A percentile compares a stretch with the other conserved stretches of the same genome.
Evolutionary conservation across 2,888 invertebrate genomes (phyloP).

Genomic region (Ptilodon capucinus): DNA sequence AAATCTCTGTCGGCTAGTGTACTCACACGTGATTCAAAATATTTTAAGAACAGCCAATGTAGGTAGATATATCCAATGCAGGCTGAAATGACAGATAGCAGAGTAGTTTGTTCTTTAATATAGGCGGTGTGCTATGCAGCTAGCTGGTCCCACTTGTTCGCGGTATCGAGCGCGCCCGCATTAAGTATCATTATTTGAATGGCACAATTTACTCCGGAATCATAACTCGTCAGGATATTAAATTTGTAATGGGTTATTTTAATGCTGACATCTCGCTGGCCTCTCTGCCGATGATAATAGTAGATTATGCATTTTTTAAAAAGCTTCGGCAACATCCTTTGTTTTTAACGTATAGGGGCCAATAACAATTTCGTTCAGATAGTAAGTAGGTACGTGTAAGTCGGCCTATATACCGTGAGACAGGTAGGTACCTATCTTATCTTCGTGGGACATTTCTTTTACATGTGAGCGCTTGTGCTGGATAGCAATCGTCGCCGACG

Average conservation of each 20-base stretch:
- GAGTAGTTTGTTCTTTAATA: too few species aligned
- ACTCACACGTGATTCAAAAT: conserved; percentile 10
- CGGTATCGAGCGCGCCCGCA: conserved; percentile 63
- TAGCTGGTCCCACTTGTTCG: too few species aligned
- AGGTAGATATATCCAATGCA: too few species aligned
- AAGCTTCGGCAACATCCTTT: conserved; percentile 3
- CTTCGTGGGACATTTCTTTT: conserved; percentile 28
- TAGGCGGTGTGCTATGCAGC: conserved; percentile 10
- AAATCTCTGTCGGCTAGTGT: conserved; percentile 20
- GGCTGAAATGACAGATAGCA: too few species aligned
- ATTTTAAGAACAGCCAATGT: too few species aligned
- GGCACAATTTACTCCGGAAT: conserved; percentile 73
- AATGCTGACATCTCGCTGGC: conserved; percentile 49
- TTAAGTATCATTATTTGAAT: conserved; percentile 78
- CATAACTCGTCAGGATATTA: conserved; percentile 66
- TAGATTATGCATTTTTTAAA: conserved; percentile 30
- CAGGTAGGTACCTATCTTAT: conserved; percentile 31
- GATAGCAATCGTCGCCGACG: conserved; percentile 17
- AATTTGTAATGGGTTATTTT: conserved; percentile 70
- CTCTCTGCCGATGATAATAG: conserved; percentile 36
- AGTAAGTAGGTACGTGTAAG: conserved; percentile 12
- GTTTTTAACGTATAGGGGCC: background rate
- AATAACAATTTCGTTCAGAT: conserved; percentile 5
- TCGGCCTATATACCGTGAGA: conserved; percentile 22
- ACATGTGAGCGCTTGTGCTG: conserved; percentile 20